phyloP scores from a whole-genome alignment of 1,140 invertebrate species.

The Drosophila murphyi region DNA sequence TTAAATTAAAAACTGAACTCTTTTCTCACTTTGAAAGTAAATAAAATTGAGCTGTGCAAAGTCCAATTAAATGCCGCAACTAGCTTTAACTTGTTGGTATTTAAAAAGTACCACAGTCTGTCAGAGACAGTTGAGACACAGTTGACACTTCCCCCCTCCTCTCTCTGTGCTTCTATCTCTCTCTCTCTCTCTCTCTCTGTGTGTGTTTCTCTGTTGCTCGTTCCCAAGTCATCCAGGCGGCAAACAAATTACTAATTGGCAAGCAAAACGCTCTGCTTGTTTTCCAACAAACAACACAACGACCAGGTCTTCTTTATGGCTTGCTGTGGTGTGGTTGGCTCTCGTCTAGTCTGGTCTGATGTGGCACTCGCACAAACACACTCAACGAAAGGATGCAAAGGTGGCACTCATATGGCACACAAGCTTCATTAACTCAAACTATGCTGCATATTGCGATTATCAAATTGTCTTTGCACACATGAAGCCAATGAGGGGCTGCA shows the following conservation, averaged over 20 bases:
- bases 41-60: background rate
- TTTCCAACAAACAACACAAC: constrained; percentile 66
- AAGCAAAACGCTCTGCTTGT: constrained; percentile 81
- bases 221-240: constrained; percentile 47
- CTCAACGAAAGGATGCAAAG: constrained; percentile 17
- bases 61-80: background rate
- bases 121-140: background rate
- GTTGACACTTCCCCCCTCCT: background rate
- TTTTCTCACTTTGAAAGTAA: background rate
- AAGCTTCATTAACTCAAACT: constrained; percentile 83
- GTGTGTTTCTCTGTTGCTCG: background rate
- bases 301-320: constrained; percentile 21
- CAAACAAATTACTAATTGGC: constrained; percentile 81
- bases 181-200: background rate
- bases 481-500: constrained; percentile 43
- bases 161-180: background rate
- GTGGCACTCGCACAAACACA: constrained; percentile 2
- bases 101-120: constrained; percentile 15
- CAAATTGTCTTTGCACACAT: constrained; percentile 81
- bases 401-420: constrained; percentile 64
- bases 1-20: background rate
- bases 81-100: background rate
- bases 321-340: constrained; percentile 7
- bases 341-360: constrained; percentile 16
- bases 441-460: constrained; percentile 82